Evolutionary conservation across 2,797 vertebrate species (phyloP).

Genomic region (Pygocentrus nattereri): DNA sequence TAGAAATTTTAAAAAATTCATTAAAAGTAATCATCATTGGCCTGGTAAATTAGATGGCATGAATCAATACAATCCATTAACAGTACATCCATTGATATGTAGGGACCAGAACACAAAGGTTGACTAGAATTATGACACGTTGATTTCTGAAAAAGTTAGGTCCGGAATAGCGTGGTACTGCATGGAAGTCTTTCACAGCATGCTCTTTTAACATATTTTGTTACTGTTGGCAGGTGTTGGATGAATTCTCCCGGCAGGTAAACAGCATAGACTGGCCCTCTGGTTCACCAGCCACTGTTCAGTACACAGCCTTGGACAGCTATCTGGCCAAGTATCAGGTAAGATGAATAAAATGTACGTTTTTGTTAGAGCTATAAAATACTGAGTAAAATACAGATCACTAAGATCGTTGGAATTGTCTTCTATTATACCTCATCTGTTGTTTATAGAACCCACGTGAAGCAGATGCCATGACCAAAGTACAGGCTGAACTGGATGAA

Average conservation of each 20-base stretch:
- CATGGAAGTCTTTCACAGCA: background rate
- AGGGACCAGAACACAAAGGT: too few species aligned
- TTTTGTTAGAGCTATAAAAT: background rate
- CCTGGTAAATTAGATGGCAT: too few species aligned
- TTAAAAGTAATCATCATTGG: too few species aligned
- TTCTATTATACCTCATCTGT: background rate
- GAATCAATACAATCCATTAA: too few species aligned
- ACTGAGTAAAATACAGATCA: background rate
- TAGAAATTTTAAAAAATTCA: too few species aligned
- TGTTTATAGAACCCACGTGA: constrained; percentile 81
- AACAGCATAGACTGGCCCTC: constrained; percentile 81
- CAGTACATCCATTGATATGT: too few species aligned
- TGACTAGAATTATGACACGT: background rate
- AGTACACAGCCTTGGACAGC: constrained; percentile 77
- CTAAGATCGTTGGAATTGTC: background rate
- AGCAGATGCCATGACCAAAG: constrained; percentile 86
- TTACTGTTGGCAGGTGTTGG: constrained; percentile 78
- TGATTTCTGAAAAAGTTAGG: background rate
- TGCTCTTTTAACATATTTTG: background rate
- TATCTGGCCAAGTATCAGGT: constrained; percentile 87
- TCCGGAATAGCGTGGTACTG: background rate
- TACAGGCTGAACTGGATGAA: constrained; percentile 88
- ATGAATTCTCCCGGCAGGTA: constrained; percentile 85
- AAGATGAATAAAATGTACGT: background rate
- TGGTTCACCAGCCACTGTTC: constrained; percentile 77